Evolutionary conservation across 2,113 vertebrate genomes (phyloP).

Genomic region (Strix uralensis): DNA sequence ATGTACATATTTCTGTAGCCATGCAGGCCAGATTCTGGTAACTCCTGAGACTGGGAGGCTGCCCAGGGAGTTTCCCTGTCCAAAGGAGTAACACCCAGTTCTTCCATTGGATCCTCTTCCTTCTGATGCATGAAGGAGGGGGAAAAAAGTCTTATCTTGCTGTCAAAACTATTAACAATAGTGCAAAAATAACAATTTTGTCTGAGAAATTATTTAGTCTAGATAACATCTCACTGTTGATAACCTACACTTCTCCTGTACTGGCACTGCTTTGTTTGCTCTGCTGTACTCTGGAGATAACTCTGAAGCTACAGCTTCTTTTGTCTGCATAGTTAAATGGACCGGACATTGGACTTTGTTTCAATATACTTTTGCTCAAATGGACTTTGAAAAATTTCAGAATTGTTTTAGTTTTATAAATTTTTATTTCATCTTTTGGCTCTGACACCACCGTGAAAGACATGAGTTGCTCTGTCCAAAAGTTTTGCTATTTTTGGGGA

Average conservation of each 20-base stretch:
- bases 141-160: background rate
- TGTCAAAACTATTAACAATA: background rate
- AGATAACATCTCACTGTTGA: background rate
- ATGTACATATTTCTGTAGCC: background rate
- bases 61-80: background rate
- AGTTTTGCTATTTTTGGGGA: background rate
- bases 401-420: background rate
- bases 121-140: background rate
- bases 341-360: background rate
- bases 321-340: background rate
- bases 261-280: background rate
- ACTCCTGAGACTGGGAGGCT: background rate
- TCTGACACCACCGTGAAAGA: background rate
- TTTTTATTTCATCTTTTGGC: background rate
- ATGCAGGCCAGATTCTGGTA: background rate
- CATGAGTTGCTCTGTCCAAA: background rate
- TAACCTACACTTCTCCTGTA: background rate
- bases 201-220: background rate
- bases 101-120: background rate
- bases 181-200: background rate
- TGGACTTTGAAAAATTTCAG: background rate
- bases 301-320: background rate
- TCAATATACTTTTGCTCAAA: background rate
- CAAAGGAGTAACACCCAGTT: background rate
- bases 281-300: background rate